These are phyloP conservation scores for Amia ocellicauda DNA, from an alignment of 2,113 vertebrate genomes.

Conservation along the genomic window DNA sequence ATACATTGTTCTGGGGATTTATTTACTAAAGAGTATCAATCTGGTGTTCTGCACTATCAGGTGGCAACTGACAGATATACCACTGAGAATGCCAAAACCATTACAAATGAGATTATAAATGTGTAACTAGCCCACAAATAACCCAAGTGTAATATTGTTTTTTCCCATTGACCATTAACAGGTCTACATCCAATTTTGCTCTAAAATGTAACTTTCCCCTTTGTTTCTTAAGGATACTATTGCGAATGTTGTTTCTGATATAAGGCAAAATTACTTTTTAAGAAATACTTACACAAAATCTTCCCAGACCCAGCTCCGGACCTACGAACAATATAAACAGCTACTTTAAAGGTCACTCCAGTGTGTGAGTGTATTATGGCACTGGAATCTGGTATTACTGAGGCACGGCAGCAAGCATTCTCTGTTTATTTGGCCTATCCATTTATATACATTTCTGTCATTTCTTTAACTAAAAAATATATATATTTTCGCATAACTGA, in stretches of 20 bases:
- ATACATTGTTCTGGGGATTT: conserved; percentile 31
- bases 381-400: neutral
- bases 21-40: conserved; percentile 36
- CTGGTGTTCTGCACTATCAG: conserved; percentile 23
- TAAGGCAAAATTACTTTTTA: neutral
- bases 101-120: conserved; percentile 72
- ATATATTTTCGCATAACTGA: neutral
- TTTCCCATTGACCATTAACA: conserved; percentile 31
- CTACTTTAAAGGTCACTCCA: neutral
- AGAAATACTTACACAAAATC: neutral
- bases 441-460: neutral
- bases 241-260: neutral
- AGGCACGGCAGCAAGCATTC: neutral
- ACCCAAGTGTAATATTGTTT: conserved; percentile 57
- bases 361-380: neutral
- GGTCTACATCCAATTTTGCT: conserved; percentile 12
- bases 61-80: conserved; percentile 30
- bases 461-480: neutral
- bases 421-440: neutral
- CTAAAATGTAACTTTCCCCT: neutral
- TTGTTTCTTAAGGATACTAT: neutral
- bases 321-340: neutral
- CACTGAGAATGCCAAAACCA: conserved; percentile 59
- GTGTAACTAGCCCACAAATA: conserved; percentile 59
- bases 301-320: neutral